Evolutionary conservation across 2,113 vertebrate species (phyloP).

Genomic region (Chlorodrepanis virens): DNA sequence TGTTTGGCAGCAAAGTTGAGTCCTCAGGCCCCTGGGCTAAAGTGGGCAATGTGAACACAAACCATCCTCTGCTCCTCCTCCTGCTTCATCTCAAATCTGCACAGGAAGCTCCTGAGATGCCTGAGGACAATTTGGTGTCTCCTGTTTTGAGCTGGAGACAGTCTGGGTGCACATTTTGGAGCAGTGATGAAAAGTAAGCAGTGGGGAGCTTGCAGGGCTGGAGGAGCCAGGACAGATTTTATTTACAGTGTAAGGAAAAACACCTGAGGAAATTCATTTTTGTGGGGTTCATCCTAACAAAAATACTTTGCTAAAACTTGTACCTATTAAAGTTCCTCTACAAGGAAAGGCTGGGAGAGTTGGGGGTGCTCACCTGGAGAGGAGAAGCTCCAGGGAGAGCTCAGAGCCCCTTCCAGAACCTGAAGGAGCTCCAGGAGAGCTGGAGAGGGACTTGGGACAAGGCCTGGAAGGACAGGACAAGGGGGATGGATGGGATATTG

Average conservation of each 20-base stretch:
- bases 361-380: neutral
- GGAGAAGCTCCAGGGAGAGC: neutral
- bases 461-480: neutral
- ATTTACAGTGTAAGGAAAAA: neutral
- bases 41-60: neutral
- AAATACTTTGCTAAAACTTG: neutral
- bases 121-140: neutral
- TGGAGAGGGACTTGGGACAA: neutral
- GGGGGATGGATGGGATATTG: fast-evolving
- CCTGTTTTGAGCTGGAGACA: neutral
- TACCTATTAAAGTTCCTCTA: neutral
- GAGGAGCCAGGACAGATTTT: neutral
- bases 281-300: neutral
- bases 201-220: neutral
- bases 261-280: neutral
- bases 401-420: neutral
- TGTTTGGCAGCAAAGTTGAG: neutral
- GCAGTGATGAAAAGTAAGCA: neutral
- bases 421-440: neutral
- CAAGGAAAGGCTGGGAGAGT: neutral
- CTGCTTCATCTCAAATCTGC: neutral
- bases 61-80: neutral
- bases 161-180: neutral
- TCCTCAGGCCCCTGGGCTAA: neutral
- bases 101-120: neutral